A percentile compares a stretch with the other conserved stretches of the same genome.
Evolutionary conservation across 2,888 invertebrate genomes (phyloP).

Genomic region (Lasioglossum zephyrum): DNA sequence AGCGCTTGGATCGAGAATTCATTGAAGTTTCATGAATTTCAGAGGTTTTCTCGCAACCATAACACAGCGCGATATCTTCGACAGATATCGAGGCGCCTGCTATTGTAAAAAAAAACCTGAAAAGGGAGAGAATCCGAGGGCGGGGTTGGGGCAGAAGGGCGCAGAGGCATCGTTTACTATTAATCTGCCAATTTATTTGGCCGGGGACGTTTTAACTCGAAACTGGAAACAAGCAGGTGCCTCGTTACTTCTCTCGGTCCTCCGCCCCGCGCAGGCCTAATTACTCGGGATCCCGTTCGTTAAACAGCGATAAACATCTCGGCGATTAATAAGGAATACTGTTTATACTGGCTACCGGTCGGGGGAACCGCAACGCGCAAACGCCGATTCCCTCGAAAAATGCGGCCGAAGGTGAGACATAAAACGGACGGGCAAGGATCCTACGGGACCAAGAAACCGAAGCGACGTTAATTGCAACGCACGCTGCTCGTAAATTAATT

Average conservation of each 20-base stretch:
- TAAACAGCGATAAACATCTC: conserved; percentile 65
- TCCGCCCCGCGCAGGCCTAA: conserved; percentile 50
- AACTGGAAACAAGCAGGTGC: conserved; percentile 69
- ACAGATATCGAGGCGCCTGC: neutral
- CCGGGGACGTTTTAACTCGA: conserved; percentile 58
- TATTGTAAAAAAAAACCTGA: neutral
- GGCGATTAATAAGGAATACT: conserved; percentile 65
- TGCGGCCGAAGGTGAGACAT: conserved; percentile 45
- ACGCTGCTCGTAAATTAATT: conserved; percentile 36
- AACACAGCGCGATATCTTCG: neutral
- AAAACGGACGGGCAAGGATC: conserved; percentile 28
- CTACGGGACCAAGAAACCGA: neutral
- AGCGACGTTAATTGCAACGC: conserved; percentile 45
- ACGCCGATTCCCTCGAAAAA: conserved; percentile 28
- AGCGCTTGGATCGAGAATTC: no score
- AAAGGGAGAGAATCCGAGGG: neutral
- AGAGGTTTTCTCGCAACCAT: neutral
- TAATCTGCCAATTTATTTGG: conserved; percentile 63
- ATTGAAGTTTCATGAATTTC: neutral
- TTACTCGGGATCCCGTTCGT: conserved; percentile 60
- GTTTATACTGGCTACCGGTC: conserved; percentile 44
- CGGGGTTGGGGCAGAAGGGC: neutral
- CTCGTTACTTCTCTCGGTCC: conserved; percentile 46
- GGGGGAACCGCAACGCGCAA: neutral
- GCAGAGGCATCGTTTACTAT: conserved; percentile 59